Evolutionary conservation across 2,113 vertebrate species (phyloP).

Genomic region (Clarias batrachus): DNA sequence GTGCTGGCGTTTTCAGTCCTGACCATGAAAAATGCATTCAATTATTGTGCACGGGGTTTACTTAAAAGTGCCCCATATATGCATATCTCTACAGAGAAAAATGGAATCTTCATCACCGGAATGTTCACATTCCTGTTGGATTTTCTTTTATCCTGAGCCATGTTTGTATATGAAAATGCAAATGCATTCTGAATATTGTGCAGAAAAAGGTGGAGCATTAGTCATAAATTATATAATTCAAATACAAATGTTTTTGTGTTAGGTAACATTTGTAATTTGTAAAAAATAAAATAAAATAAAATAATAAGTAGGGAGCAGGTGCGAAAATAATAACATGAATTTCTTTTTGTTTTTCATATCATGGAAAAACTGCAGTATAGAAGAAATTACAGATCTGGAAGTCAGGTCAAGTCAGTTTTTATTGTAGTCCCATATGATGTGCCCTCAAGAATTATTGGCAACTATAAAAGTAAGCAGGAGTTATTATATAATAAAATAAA

Average conservation of each 20-base stretch:
- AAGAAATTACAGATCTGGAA: conserved; percentile 20
- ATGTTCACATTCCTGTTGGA: conserved; percentile 58
- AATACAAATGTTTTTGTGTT: conserved; percentile 66
- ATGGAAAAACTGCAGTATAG: conserved; percentile 27
- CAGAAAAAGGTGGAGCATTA: conserved; percentile 63
- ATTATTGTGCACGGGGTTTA: conserved; percentile 64
- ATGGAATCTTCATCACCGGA: conserved; percentile 55
- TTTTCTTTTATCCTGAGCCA: conserved; percentile 62
- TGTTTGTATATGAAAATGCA: conserved; percentile 64
- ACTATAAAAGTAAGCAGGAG: background rate
- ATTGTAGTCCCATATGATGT: background rate
- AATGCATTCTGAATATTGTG: conserved; percentile 69
- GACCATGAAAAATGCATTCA: conserved; percentile 63
- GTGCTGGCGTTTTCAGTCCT: conserved; percentile 48
- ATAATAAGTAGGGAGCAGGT: conserved; percentile 17
- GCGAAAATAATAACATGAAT: conserved; percentile 48
- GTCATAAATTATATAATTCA: conserved; percentile 67
- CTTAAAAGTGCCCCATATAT: conserved; percentile 57
- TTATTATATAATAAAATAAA: background rate
- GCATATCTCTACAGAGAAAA: conserved; percentile 60
- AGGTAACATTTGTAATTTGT: conserved; percentile 57
- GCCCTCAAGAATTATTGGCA: background rate
- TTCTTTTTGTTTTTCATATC: background rate
- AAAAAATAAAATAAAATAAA: conserved; percentile 42
- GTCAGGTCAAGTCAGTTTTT: background rate